Conservation (phyloP, 2,888 invertebrate species). For the Tenodera sinensis region DNA sequence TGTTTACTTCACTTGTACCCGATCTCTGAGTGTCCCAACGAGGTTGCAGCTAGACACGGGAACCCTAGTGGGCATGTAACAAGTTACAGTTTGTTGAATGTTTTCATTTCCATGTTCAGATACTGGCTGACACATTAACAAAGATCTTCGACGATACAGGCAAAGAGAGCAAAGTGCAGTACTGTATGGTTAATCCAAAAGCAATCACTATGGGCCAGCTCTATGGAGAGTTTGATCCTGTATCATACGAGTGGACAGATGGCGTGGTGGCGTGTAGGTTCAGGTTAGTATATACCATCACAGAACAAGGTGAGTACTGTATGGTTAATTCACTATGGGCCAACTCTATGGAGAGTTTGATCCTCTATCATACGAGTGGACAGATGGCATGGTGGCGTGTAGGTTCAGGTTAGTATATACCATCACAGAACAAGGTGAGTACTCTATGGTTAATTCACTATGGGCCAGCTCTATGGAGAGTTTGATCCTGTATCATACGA, state of each 20-base stretch:
- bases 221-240: constrained; percentile 87
- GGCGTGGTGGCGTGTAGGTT: constrained; percentile 69
- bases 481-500: constrained; percentile 90
- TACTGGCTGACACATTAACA: constrained; percentile 70
- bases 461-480: constrained; percentile 86
- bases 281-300: constrained; percentile 33
- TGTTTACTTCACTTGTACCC: too few species aligned
- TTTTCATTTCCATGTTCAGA: constrained; percentile 48
- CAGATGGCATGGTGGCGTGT: constrained; percentile 79
- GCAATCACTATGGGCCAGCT: constrained; percentile 88
- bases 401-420: constrained; percentile 37
- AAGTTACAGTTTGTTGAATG: too few species aligned
- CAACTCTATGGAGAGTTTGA: constrained; percentile 91
- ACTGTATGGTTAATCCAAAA: constrained; percentile 86
- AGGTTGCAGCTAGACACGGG: too few species aligned
- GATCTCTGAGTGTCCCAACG: too few species aligned
- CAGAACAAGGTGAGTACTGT: constrained; percentile 61
- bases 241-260: constrained; percentile 89
- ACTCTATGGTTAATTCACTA: constrained; percentile 83
- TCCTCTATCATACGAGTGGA: constrained; percentile 88
- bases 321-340: constrained; percentile 86
- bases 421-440: constrained; percentile 56
- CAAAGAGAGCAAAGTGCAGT: constrained; percentile 60
- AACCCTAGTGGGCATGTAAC: too few species aligned
- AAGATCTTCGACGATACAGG: constrained; percentile 60